Percentiles rank a stretch among this genome's conserved stretches.
phyloP scores from a whole-genome alignment of 2,113 vertebrate genomes.

The Aythya baeri region DNA sequence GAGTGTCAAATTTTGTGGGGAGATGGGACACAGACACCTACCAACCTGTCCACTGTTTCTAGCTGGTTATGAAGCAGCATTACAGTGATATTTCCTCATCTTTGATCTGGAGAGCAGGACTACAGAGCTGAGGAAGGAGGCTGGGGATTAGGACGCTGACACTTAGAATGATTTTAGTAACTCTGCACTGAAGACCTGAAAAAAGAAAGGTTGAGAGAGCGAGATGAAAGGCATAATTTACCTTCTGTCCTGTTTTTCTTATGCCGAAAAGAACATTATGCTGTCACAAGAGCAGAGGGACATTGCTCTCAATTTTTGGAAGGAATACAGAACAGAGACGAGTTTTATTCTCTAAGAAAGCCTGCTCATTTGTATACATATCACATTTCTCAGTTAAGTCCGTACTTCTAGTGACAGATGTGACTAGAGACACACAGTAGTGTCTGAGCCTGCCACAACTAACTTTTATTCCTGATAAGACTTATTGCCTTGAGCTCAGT shows the following conservation, averaged over 20 bases:
- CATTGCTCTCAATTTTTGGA: background rate
- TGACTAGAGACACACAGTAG: too few species aligned
- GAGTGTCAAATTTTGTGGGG: background rate
- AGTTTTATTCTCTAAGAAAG: background rate
- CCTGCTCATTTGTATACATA: accelerated
- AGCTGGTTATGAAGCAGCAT: background rate
- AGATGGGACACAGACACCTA: background rate
- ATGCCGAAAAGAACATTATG: background rate
- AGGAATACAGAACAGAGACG: background rate
- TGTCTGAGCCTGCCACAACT: background rate
- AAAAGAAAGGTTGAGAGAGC: background rate
- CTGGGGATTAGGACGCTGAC: accelerated
- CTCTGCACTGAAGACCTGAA: background rate
- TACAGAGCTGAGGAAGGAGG: accelerated
- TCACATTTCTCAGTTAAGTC: background rate
- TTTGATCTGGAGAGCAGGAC: background rate
- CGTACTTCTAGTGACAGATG: background rate
- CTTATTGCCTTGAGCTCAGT: background rate
- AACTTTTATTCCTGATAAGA: background rate
- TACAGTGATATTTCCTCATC: background rate
- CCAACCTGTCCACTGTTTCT: background rate
- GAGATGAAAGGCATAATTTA: background rate
- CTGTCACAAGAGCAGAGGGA: background rate
- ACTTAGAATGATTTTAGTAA: background rate
- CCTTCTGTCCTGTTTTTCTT: background rate